Evolutionary conservation across 2,888 invertebrate genomes (phyloP), one percentile per base, ranked within the genome.

Genomic region (Cyclophora punctaria): DNA sequence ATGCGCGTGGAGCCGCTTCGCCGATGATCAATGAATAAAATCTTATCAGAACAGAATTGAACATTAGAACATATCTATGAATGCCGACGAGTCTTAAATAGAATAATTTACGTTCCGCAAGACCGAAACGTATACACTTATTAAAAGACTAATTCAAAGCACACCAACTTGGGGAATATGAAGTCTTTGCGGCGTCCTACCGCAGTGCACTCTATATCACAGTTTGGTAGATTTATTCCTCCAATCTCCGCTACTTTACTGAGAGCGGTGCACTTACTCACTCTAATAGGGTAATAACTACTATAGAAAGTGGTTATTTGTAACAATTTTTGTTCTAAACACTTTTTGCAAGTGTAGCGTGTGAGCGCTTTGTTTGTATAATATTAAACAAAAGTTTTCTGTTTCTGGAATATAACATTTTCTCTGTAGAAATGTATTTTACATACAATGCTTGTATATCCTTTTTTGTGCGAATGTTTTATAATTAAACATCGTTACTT

Each of bases 281-380:
- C 73, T 64, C 60, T 81, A 81, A 81, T 82, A 71, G 75, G 70
- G 77, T 75, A 78, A 81, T 79, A 78, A 82, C 78, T 81, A 80
- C 73, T 72, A 72, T 69, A 71, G 73, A 76, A 78, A 68, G 75
- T 67, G 69, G 68, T 73, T 75, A 80, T 80, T 80, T 77, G 76
- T 75, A 73, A 65, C 67, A 73, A 64, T 71, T 75, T 75, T 80
- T 66, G 52, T 47, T 66, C 60, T 6, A 44, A 44, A 44, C 33
- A 44, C 34, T 44, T 44, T 44, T 20, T 20, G 20, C 34, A 44
- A 4, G 34, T 44, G 20, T 5, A 44, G 33, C 20, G 6, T 44
- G 20, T 33, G 34, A 33, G 44, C 44, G 34, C 5, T 44, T 20
- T 4, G 34, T 33, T 34, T 34, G 34, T 20, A 5, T 2, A 6